Conservation (phyloP, 2,797 vertebrate genomes). For the Poecilia velifera region DNA sequence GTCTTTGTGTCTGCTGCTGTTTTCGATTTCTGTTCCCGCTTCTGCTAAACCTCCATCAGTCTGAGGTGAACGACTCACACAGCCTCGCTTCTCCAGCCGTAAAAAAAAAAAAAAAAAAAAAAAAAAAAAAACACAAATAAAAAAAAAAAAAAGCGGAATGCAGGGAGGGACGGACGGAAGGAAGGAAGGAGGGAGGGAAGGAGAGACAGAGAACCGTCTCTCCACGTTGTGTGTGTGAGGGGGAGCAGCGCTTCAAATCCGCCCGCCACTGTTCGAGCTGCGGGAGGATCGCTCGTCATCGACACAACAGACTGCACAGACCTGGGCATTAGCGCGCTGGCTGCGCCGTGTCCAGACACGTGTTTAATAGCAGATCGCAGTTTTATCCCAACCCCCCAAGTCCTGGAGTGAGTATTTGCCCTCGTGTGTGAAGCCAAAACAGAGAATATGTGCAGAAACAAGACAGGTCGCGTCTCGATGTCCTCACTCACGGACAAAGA, state of each 20-base stretch:
- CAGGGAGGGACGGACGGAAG: slow-evolving; percentile 43
- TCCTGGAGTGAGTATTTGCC: neutral
- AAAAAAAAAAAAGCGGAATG: slow-evolving; percentile 9
- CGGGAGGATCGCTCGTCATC: slow-evolving; percentile 68
- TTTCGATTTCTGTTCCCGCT: slow-evolving; percentile 74
- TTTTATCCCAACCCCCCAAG: neutral
- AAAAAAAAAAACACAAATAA: slow-evolving; percentile 57
- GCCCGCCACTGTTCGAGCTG: slow-evolving; percentile 72
- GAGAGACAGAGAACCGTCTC: slow-evolving; percentile 18
- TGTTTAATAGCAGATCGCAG: neutral
- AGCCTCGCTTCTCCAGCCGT: slow-evolving; percentile 67
- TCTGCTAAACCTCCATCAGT: slow-evolving; percentile 65
- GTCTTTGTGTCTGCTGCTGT: slow-evolving; percentile 62
- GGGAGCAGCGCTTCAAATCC: slow-evolving; percentile 70
- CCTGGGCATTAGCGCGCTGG: slow-evolving; percentile 31
- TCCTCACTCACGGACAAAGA: slow-evolving; percentile 18
- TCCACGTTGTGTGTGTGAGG: slow-evolving; percentile 61
- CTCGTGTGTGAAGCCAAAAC: slow-evolving; percentile 28
- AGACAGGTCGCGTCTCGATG: slow-evolving; percentile 14
- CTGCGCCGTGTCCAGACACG: slow-evolving; percentile 6
- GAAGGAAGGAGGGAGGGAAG: slow-evolving; percentile 35
- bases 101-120: slow-evolving; percentile 63
- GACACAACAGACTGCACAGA: slow-evolving; percentile 40
- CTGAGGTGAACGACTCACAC: slow-evolving; percentile 68
- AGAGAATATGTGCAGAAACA: slow-evolving; percentile 33